Evolutionary conservation across 1,140 invertebrate species (phyloP).

Genomic region (Eurosta solidaginis): DNA sequence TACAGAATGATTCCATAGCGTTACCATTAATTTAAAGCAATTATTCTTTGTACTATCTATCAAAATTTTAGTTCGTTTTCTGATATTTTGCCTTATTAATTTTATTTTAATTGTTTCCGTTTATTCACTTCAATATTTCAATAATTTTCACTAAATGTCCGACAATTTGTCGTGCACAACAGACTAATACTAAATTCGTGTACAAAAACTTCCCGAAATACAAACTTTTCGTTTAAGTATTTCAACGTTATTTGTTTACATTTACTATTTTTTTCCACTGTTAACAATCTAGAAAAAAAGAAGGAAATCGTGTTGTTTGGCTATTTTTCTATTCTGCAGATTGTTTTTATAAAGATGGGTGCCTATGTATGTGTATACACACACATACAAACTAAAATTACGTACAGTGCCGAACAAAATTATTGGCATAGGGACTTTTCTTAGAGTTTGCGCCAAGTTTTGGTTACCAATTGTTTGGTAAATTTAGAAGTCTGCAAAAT

Average conservation of each 20-base stretch:
- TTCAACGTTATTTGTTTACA: conserved; percentile 33
- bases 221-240: not conserved
- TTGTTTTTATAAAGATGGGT: not conserved
- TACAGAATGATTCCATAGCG: too few relatives aligned
- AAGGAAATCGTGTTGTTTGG: conserved; percentile 29
- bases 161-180: not conserved
- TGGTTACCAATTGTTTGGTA: too few relatives aligned
- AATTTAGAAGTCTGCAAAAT: too few relatives aligned
- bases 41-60: too few relatives aligned
- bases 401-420: too few relatives aligned
- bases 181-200: not conserved
- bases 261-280: conserved; percentile 26
- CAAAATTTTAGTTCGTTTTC: too few relatives aligned
- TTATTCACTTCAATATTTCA: not conserved
- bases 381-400: not conserved
- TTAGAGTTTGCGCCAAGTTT: too few relatives aligned
- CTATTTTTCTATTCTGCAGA: conserved; percentile 19
- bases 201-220: not conserved
- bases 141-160: not conserved
- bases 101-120: too few relatives aligned
- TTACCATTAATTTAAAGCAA: too few relatives aligned
- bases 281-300: not conserved
- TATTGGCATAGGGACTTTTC: too few relatives aligned
- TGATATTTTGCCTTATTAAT: too few relatives aligned
- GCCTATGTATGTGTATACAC: not conserved